These are phyloP conservation scores for Amphilophus citrinellus DNA, from an alignment of 2,113 vertebrate genomes.

Conservation along the genomic window DNA sequence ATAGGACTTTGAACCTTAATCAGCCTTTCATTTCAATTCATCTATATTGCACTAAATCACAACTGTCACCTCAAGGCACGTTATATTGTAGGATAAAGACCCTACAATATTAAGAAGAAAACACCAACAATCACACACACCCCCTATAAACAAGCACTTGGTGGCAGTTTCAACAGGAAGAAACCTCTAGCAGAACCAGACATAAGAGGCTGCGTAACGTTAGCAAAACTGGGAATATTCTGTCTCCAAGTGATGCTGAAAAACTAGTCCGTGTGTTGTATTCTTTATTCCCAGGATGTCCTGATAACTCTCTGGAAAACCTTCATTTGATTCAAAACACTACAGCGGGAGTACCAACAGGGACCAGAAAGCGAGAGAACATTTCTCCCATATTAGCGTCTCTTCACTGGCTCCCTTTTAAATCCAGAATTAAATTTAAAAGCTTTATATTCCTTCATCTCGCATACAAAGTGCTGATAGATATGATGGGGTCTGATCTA, in stretches of 20 bases:
- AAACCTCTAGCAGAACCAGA: not conserved
- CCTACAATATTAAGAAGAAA: no score
- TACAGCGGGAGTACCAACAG: not conserved
- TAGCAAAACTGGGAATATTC: not conserved
- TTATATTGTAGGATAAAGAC: not conserved
- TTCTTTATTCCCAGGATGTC: no score
- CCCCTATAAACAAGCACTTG: not conserved
- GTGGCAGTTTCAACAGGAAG: not conserved
- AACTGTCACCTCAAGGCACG: not conserved
- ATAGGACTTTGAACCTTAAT: not conserved
- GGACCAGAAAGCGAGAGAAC: not conserved
- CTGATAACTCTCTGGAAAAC: not conserved
- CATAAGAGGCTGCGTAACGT: not conserved
- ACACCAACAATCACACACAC: no score
- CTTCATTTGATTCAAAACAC: not conserved
- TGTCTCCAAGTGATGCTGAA: not conserved
- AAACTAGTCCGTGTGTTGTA: no score
- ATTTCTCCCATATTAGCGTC: not conserved
- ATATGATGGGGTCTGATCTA: not conserved
- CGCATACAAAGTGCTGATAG: not conserved
- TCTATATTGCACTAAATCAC: not conserved
- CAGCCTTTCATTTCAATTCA: not conserved
- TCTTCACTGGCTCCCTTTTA: not conserved
- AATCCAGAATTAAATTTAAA: not conserved
- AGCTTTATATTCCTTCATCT: not conserved